Base-by-base conservation (phyloP, 2,888 invertebrate species). In the Cosmia trapezina region DNA sequence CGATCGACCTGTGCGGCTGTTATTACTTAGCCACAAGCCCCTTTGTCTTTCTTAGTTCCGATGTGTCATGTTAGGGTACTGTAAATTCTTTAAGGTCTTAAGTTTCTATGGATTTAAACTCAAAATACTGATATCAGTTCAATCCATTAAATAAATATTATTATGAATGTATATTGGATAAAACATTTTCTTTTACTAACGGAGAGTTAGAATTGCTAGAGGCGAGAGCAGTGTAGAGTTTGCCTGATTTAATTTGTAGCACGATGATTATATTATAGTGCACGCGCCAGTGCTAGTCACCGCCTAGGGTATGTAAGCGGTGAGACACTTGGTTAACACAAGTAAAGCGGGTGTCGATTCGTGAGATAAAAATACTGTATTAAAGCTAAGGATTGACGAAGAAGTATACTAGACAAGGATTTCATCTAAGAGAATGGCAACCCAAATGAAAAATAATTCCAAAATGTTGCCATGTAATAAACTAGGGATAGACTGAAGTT, bases 401-500 rank as follows among this genome's bases (percentile, higher is more conserved):
- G 69, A 33, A 62, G 61, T 61, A 69, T 45, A 19, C 28, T 19
- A 19, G 33, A 47, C 33, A 63, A 47, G 47, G 47, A 49, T 33
- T n/a, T 47, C 33, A n/a, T n/a, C 33, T 63, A 33, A 49, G n/a
- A 63, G 2, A 22, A 53, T 53, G 62, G 62, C 33, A 59, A 43
- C 17, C 1, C 4, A 12, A 2, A 3, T 9, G 5, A 8, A 47
- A 19, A 51, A 19, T 5, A 4, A 83, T 85, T 87, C 84, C 83
- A 83, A 80, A 83, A 75, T 76, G 73, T 83, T 81, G 71, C 43
- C 65, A 68, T 57, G 53, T 66, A 54, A 51, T 56, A 57, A 76
- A 73, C 45, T 79, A 73, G 71, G 56, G 60, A 84, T 80, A 84
- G 89, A 89, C 89, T 89, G 85, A 85, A 69, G 62, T 63, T 45